Evolutionary conservation across 1,140 invertebrate species (phyloP).

Genomic region (Diachasmimorpha longicaudata): DNA sequence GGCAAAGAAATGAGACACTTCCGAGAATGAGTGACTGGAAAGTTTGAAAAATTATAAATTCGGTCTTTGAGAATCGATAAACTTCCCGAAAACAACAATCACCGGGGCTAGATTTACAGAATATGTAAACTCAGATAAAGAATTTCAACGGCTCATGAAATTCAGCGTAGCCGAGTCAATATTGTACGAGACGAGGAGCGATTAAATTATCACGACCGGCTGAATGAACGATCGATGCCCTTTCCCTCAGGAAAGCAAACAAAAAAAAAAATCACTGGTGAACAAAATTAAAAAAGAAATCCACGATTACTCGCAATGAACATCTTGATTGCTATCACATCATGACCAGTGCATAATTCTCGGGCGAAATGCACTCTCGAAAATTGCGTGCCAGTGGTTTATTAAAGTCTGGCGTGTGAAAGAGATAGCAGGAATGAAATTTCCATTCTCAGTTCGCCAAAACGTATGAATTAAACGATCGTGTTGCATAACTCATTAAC

Average conservation of each 20-base stretch:
- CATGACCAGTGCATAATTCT: neutral
- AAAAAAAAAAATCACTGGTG: neutral
- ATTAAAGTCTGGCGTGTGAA: neutral
- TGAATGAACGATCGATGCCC: neutral
- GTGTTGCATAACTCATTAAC: constrained; percentile 20
- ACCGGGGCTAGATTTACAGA: neutral
- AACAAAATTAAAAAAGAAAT: neutral
- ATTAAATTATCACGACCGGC: constrained; percentile 10
- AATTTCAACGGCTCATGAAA: neutral
- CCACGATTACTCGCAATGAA: neutral
- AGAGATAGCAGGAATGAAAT: constrained; percentile 2
- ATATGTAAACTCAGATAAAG: neutral
- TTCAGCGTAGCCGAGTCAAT: neutral
- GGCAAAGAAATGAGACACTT: too few relatives aligned
- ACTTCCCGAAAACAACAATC: neutral
- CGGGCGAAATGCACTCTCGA: neutral
- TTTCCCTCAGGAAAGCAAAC: neutral
- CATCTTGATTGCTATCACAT: neutral
- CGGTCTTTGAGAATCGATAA: too few relatives aligned
- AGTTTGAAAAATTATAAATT: too few relatives aligned
- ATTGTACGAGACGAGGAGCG: constrained; percentile 2
- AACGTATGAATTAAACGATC: neutral
- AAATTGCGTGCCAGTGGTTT: neutral
- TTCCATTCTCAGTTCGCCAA: constrained; percentile 20
- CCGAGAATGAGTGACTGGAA: too few relatives aligned